Evolutionary conservation across 2,113 vertebrate genomes (phyloP).

Genomic region (Lycaon pictus): DNA sequence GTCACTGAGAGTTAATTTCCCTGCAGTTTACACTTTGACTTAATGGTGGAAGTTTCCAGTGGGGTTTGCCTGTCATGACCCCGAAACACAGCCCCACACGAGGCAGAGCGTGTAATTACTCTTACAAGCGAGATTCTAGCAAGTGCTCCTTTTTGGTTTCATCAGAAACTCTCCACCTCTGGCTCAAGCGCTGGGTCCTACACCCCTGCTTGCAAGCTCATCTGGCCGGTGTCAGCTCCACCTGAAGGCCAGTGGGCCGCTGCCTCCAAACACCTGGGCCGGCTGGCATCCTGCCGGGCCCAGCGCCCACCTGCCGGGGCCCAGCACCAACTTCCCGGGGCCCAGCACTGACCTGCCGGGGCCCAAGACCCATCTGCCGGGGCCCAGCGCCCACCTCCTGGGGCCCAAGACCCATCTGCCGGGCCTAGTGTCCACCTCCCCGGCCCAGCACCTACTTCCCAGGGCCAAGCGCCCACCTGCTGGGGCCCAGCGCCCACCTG

Average conservation of each 20-base stretch:
- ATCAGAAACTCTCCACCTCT: constrained; percentile 18
- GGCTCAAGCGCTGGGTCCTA: background rate
- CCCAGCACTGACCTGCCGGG: too few species aligned
- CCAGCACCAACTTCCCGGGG: background rate
- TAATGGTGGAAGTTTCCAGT: background rate
- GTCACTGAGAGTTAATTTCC: constrained; percentile 14
- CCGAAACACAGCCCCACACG: background rate
- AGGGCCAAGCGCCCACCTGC: background rate
- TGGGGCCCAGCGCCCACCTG: background rate
- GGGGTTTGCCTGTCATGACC: background rate
- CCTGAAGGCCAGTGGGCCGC: background rate
- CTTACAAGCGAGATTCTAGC: background rate
- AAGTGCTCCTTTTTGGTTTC: constrained; percentile 12
- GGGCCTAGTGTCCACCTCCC: too few species aligned
- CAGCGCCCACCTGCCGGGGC: background rate
- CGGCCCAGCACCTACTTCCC: too few species aligned
- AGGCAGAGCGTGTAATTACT: background rate
- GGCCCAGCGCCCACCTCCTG: too few species aligned
- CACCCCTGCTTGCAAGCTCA: background rate
- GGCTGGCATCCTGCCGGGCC: constrained; percentile 3
- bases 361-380: too few species aligned
- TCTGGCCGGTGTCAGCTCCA: constrained; percentile 11
- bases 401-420: too few species aligned
- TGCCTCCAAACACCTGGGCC: constrained; percentile 53
- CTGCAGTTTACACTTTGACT: background rate